Percentiles rank a stretch among this genome's conserved stretches.
Conservation (phyloP, 2,888 invertebrate genomes). For the Cataglyphis cursor region DNA sequence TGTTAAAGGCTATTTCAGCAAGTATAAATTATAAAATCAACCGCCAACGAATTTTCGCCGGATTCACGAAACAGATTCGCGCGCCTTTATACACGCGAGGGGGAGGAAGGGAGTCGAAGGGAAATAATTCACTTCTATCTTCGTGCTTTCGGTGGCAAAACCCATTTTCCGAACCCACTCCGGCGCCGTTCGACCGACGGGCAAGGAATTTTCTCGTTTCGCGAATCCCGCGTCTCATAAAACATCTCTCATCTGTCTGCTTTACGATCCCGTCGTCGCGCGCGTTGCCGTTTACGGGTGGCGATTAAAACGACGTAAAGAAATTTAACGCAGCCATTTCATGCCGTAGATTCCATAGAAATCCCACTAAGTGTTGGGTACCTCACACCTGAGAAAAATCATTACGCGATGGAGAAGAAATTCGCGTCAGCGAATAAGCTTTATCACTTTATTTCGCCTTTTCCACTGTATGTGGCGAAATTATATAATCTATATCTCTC, state of each 20-base stretch:
- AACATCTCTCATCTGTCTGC: slow-evolving; percentile 61
- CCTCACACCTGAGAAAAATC: background rate
- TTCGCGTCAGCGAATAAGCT: background rate
- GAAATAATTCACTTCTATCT: slow-evolving; percentile 62
- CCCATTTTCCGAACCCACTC: slow-evolving; percentile 4
- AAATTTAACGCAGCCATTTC: slow-evolving; percentile 66
- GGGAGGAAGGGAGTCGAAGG: slow-evolving; percentile 12
- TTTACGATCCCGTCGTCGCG: slow-evolving; percentile 57
- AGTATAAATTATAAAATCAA: slow-evolving; percentile 17
- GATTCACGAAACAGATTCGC: slow-evolving; percentile 11
- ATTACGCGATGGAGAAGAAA: background rate
- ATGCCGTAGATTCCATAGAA: background rate
- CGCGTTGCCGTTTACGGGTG: slow-evolving; percentile 34
- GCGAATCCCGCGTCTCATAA: slow-evolving; percentile 65
- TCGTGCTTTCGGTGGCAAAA: slow-evolving; percentile 24
- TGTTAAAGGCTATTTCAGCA: background rate
- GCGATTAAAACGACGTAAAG: slow-evolving; percentile 58
- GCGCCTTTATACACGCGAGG: slow-evolving; percentile 10
- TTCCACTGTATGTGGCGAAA: background rate
- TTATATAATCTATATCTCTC: background rate
- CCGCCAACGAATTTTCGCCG: slow-evolving; percentile 44
- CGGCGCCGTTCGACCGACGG: slow-evolving; percentile 25
- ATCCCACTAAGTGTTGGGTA: background rate
- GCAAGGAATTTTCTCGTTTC: slow-evolving; percentile 68
- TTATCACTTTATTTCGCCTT: background rate